Evolutionary conservation across 2,113 vertebrate genomes (phyloP).

Genomic region (Octodon degus): DNA sequence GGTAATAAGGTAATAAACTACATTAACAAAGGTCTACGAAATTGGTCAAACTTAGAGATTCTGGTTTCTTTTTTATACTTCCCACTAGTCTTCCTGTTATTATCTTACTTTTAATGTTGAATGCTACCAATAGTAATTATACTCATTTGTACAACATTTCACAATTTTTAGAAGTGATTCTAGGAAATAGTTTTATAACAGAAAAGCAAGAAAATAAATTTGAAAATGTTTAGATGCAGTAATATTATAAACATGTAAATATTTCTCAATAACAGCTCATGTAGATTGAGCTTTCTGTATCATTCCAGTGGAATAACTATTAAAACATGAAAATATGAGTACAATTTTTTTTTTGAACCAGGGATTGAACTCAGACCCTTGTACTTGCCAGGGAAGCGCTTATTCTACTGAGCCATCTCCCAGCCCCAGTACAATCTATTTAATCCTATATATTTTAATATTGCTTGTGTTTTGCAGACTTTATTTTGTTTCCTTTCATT

Average conservation of each 20-base stretch:
- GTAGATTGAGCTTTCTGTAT: not conserved
- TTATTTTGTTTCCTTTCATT: not conserved
- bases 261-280: not conserved
- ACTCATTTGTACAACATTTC: conserved; percentile 8
- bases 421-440: not conserved
- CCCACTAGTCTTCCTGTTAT: not conserved
- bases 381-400: no score
- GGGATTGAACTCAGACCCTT: no score
- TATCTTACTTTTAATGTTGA: not conserved
- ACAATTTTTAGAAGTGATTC: not conserved
- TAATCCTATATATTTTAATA: not conserved
- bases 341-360: not conserved
- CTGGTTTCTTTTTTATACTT: not conserved
- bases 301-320: not conserved
- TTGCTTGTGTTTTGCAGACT: not conserved
- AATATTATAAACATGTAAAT: not conserved
- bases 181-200: not conserved
- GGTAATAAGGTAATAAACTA: not conserved
- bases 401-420: no score
- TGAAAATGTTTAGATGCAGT: not conserved
- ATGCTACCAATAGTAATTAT: not conserved
- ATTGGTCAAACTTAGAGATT: not conserved
- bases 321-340: not conserved
- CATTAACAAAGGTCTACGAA: not conserved
- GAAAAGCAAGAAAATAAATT: conserved; percentile 3